Evolutionary conservation across 2,797 vertebrate genomes (phyloP), one percentile per base, ranked within the genome.

Genomic region (Catharus ustulatus): DNA sequence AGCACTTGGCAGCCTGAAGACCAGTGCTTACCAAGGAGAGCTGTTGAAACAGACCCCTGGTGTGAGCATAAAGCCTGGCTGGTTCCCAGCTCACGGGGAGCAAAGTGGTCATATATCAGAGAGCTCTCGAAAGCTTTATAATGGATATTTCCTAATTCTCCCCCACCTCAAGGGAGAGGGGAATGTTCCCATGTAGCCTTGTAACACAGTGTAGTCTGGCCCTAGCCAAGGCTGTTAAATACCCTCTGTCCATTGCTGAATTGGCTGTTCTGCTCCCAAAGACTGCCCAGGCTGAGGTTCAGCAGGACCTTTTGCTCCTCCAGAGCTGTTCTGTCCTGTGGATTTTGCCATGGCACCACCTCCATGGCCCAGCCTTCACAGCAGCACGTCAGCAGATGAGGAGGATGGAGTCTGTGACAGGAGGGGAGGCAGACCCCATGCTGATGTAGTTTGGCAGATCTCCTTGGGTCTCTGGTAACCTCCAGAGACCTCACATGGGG

Each of bases 51-150:
- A 81, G 87, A 91, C 86, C 89, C 94, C 93, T 84, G 90, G 90
- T 92, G 86, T 82, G 81, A 94, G 92, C 96, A 94, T 83, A 22
- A 86, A 91, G 88, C 26, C 92, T 97, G 97, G 97, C 90, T 92
- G 66, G 55, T 46, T 79, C 93, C 95, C 94, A 96, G 87, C 84
- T 80, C 11, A 2, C 8, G 54, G 84, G 29, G 92, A 96, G 81
- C 51, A 52, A 84, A 92, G 90, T 77, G 77, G 83, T 78, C 54
- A 9, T 92, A 61, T 94, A 96, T 97, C 84, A 95, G 96, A 96
- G 80, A 89, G 89, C 94, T 97, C 87, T 90, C 48, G 51, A 80
- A 95, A 96, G 87, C 64, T 96, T 96, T 94, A 94, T 85, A 96
- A 84, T 88, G 90, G 96, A 68, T 86, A 97, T 94, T 94, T 96